These are phyloP conservation scores for Metalampra italica DNA, from an alignment of 2,888 invertebrate species.

Conservation along the genomic window DNA sequence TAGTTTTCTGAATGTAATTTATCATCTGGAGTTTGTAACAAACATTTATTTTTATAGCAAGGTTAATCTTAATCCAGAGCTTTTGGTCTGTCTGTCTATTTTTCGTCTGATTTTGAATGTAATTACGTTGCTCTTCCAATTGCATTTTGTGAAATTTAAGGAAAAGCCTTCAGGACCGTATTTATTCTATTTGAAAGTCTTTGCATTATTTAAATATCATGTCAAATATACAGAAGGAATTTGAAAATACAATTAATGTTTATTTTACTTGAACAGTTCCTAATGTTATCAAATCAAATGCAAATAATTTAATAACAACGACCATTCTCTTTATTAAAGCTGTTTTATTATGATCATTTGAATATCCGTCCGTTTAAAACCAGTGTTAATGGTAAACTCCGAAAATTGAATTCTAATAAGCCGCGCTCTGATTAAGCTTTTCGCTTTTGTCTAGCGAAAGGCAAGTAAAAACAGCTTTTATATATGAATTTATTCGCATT, in stretches of 20 bases:
- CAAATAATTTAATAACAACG: constrained; percentile 3
- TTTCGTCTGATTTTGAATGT: no score
- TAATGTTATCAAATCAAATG: background rate
- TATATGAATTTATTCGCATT: constrained; percentile 7
- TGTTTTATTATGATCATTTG: constrained; percentile 9
- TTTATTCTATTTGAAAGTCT: no score
- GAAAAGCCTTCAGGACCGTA: no score
- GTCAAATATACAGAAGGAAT: no score
- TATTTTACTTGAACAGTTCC: constrained; percentile 1
- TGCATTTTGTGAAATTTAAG: no score
- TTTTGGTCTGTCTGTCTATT: no score
- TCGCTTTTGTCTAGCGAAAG: constrained; percentile 7
- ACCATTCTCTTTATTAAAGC: constrained; percentile 5
- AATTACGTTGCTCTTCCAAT: no score
- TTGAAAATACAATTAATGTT: background rate
- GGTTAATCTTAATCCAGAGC: no score
- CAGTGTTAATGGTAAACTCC: constrained; percentile 4
- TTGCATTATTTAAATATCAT: no score
- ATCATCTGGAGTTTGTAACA: no score
- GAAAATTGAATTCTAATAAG: constrained; percentile 12
- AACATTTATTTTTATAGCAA: no score
- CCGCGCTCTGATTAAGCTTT: constrained; percentile 4
- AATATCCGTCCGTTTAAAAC: constrained; percentile 7
- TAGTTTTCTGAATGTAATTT: constrained; percentile 1
- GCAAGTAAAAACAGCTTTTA: constrained; percentile 5